Conservation (phyloP, 2,888 invertebrate genomes). For the Eupeodes latifasciatus region DNA sequence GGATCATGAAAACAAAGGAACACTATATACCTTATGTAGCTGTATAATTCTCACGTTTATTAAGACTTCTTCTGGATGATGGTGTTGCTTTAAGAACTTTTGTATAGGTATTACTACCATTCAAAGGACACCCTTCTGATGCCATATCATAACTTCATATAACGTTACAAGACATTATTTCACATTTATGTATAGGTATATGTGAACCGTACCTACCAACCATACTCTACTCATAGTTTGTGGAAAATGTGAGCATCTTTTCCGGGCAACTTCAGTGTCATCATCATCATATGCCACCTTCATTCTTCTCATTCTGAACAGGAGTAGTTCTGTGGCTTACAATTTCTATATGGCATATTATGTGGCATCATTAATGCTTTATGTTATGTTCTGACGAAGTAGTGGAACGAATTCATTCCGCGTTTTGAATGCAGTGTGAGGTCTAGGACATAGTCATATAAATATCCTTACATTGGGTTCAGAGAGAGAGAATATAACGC, state of each 20-base stretch:
- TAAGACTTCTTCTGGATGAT: slow-evolving; percentile 4
- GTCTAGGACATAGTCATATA: slow-evolving; percentile 21
- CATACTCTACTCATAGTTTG: neutral
- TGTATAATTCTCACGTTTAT: slow-evolving; percentile 19
- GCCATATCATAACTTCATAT: slow-evolving; percentile 20
- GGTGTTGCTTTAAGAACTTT: slow-evolving; percentile 12
- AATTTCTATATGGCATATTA: slow-evolving; percentile 48
- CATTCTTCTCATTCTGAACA: neutral
- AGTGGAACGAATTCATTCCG: slow-evolving; percentile 16
- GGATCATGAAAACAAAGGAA: neutral
- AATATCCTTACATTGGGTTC: neutral
- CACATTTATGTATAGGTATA: too few species aligned
- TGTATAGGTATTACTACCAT: neutral
- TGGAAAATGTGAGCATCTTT: slow-evolving; percentile 41
- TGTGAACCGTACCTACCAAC: too few species aligned
- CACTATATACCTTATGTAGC: too few species aligned
- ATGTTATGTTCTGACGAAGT: slow-evolving; percentile 11
- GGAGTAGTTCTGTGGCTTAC: slow-evolving; percentile 47
- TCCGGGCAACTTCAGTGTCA: slow-evolving; percentile 33
- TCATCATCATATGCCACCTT: slow-evolving; percentile 18
- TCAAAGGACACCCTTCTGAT: neutral
- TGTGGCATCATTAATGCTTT: slow-evolving; percentile 60
- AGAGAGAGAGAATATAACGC: neutral
- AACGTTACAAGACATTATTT: neutral
- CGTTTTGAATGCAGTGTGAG: slow-evolving; percentile 16